Percentiles rank a stretch among this genome's conserved stretches.
phyloP scores from a whole-genome alignment of 53 echinoderm and acorn worm species.

The Holothuria leucospilota region DNA sequence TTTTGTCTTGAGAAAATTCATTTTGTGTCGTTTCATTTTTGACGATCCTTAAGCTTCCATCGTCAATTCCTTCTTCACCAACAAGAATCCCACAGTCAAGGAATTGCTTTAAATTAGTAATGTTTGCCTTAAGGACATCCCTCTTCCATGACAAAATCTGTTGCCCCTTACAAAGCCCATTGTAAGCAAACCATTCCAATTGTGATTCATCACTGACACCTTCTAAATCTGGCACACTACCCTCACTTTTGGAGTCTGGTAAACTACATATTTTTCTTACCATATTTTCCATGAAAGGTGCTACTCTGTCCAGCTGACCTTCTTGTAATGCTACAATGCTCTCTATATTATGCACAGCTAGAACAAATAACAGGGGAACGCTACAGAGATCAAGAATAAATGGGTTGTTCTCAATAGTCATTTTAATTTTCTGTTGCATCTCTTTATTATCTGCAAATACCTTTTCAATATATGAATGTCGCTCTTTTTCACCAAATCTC shows the following conservation, averaged over 20 bases:
- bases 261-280: background rate
- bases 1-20: too few relatives aligned
- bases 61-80: background rate
- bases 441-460: background rate
- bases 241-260: background rate
- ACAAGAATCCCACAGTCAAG: conserved; percentile 19
- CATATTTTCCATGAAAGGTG: conserved; percentile 3
- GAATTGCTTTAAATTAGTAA: background rate
- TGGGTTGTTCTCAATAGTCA: background rate
- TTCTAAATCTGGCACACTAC: background rate
- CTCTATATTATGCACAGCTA: background rate
- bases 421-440: background rate
- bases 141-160: background rate
- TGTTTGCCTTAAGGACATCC: background rate
- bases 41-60: background rate
- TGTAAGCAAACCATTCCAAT: background rate
- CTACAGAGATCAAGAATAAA: conserved; percentile 12
- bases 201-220: background rate
- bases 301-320: conserved; percentile 4
- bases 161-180: conserved; percentile 10
- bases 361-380: background rate
- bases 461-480: background rate
- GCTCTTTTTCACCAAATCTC: background rate
- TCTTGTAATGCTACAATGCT: background rate
- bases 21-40: too few relatives aligned